Percentiles rank a stretch among this genome's conserved stretches.
Conservation (phyloP, 2,888 invertebrate species). For the Tillus elongatus region DNA sequence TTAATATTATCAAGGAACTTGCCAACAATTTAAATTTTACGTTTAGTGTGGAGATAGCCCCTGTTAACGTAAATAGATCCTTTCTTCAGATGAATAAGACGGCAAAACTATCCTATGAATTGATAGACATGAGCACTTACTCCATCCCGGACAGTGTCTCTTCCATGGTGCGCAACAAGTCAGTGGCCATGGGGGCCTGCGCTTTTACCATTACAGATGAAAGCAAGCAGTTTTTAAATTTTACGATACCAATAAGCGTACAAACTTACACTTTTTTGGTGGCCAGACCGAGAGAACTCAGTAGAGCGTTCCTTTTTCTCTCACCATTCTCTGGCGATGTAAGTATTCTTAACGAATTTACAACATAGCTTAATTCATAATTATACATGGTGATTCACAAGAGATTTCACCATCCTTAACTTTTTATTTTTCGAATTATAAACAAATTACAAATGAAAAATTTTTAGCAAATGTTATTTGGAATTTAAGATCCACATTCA, state of each 20-base stretch:
- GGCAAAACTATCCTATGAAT: slow-evolving; percentile 20
- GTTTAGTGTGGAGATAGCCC: slow-evolving; percentile 42
- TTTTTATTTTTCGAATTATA: not conserved
- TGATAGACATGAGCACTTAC: slow-evolving; percentile 29
- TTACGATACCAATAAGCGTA: slow-evolving; percentile 66
- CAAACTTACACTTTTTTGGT: slow-evolving; percentile 74
- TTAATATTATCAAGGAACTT: slow-evolving; percentile 70
- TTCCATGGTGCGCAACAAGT: slow-evolving; percentile 43
- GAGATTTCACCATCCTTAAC: too few relatives aligned
- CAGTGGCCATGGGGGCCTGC: slow-evolving; percentile 51
- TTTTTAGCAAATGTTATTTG: too few relatives aligned
- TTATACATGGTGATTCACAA: too few relatives aligned
- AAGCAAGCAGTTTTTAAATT: slow-evolving; percentile 54
- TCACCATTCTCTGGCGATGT: slow-evolving; percentile 69
- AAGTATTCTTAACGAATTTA: slow-evolving; percentile 31
- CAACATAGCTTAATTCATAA: not conserved
- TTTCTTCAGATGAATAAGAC: not conserved
- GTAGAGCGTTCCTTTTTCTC: slow-evolving; percentile 72
- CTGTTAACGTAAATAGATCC: slow-evolving; percentile 13
- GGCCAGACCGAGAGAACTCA: slow-evolving; percentile 68
- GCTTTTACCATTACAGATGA: slow-evolving; percentile 50
- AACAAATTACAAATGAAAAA: not conserved
- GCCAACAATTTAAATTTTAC: slow-evolving; percentile 74
- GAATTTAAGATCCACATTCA: too few relatives aligned
- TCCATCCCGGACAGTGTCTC: slow-evolving; percentile 40